Evolutionary conservation across 2,113 vertebrate species (phyloP).

Genomic region (Muntiacus muntjak): DNA sequence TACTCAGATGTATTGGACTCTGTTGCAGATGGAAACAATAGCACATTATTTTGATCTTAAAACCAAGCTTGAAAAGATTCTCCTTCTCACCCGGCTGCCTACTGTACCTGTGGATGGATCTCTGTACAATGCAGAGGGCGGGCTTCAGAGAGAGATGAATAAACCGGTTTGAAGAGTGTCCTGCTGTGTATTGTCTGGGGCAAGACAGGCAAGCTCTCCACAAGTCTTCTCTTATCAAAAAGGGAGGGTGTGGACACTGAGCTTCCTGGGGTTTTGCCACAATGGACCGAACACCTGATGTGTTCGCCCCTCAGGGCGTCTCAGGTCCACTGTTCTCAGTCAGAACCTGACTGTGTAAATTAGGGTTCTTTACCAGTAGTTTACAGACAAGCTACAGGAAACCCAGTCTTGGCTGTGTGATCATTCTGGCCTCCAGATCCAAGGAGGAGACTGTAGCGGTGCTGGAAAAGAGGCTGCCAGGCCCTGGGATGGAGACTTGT

Average conservation of each 20-base stretch:
- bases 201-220: neutral
- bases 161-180: neutral
- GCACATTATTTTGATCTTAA: neutral
- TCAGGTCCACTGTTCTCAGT: rapidly evolving
- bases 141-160: neutral
- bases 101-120: too few species aligned
- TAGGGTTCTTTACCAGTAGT: neutral
- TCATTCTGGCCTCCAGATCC: too few species aligned
- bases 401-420: too few species aligned
- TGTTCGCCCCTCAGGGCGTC: rapidly evolving
- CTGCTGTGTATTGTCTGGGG: neutral
- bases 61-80: rapidly evolving
- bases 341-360: rapidly evolving
- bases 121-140: neutral
- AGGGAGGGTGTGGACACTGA: rapidly evolving
- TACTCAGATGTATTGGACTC: rapidly evolving
- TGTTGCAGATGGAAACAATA: neutral
- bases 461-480: neutral
- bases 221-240: neutral
- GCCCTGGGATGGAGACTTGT: rapidly evolving
- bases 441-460: rapidly evolving
- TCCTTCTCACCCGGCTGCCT: neutral
- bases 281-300: rapidly evolving
- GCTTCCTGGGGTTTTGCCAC: neutral
- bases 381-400: neutral